A percentile compares a stretch with the other conserved stretches of the same genome.
phyloP scores from a whole-genome alignment of 2,797 vertebrate genomes.

The Balearica regulorum region DNA sequence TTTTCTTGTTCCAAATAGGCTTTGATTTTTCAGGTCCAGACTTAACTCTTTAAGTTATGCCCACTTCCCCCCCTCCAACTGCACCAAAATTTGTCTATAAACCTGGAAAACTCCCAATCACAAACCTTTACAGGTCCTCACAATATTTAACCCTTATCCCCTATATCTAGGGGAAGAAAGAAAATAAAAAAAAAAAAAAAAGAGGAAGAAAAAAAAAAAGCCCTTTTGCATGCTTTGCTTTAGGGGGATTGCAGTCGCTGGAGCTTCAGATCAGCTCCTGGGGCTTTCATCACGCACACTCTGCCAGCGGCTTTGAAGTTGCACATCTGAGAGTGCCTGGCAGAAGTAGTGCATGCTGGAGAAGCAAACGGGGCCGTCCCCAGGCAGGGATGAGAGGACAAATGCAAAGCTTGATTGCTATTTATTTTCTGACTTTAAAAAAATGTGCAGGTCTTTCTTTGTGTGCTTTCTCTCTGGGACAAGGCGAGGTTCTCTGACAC shows the following conservation, averaged over 20 bases:
- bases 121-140: background rate
- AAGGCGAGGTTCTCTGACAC: background rate
- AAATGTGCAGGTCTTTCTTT: background rate
- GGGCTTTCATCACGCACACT: conserved; percentile 42
- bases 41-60: background rate
- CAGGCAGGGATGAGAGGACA: background rate
- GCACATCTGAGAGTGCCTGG: conserved; percentile 25
- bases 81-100: background rate
- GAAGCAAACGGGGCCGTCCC: background rate
- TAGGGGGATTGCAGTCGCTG: conserved; percentile 13
- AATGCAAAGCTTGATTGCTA: background rate
- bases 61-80: background rate
- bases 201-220: background rate
- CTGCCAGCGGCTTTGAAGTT: conserved; percentile 43
- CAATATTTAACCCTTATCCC: background rate
- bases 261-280: conserved; percentile 43
- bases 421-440: background rate
- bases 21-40: background rate
- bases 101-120: background rate
- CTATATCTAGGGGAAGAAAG: background rate
- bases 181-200: background rate
- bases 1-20: background rate
- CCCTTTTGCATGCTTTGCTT: background rate
- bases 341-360: conserved; percentile 3
- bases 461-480: background rate